Evolutionary conservation across 2,113 vertebrate genomes (phyloP), one percentile per base, ranked within the genome.

Genomic region (Eretmochelys imbricata): DNA sequence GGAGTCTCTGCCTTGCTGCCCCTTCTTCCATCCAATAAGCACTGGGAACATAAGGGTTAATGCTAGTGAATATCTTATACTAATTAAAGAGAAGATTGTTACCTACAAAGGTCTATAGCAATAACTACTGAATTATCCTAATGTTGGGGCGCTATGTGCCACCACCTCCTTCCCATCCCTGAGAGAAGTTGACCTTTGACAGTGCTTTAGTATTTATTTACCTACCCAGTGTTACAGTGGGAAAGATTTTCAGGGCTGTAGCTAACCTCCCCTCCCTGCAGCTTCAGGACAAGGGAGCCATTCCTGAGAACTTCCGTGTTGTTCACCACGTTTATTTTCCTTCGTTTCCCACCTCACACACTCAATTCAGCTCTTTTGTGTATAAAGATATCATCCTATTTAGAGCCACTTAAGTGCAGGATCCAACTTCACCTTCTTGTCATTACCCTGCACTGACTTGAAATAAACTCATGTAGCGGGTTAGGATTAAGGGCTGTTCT

Each of bases 31-130:
- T 85, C 57, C 84, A 50, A 14, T 1, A 1, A 0, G 0, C 89
- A 19, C n/a, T 82, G 72, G 2, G 76, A 72, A 65, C 80, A 84
- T 29, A 53, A 92, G 85, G 53, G 53, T 87, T 79, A 88, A 92
- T 87, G 57, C 42, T 55, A 5, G 65, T 13, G 0, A 31, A 55
- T 89, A 31, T 90, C 50, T 55, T 69, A 87, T 50, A 85, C 86
- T 72, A 62, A 85, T 57, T 62, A 57, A 75, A 1, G 42, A 46
- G 38, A 76, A 25, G 72, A 25, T 86, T 93, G 55, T 89, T 90
- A 78, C 46, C 89, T 53, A 80, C 78, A 95, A 91, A 95, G 96
- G 93, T 93, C 90, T 65, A 1, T 59, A 96, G 95, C 96, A 97
- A 95, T 96, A 96, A 97, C 27, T 93, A 88, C 81, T 88, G 84